phyloP scores from a whole-genome alignment of 2,888 invertebrate genomes.

The Philereme transversata region DNA sequence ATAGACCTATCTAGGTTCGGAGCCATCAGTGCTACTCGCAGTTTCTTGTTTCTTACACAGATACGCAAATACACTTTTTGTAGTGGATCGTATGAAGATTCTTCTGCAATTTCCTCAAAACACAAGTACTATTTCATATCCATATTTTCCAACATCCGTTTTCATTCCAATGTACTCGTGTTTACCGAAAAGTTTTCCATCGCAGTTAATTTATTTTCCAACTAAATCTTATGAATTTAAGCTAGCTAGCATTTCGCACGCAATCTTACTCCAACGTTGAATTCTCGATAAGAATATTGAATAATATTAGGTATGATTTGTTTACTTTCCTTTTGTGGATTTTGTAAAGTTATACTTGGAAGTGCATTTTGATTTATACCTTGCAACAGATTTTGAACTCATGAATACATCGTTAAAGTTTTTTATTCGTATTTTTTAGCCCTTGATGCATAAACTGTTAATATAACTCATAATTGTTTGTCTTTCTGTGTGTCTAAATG shows the following conservation, averaged over 20 bases:
- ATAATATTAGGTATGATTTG: constrained; percentile 52
- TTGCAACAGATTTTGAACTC: background rate
- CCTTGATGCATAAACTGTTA: too few relatives aligned
- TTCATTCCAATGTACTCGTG: constrained; percentile 48
- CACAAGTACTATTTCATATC: background rate
- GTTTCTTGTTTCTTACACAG: too few relatives aligned
- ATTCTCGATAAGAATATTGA: constrained; percentile 76
- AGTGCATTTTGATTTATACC: constrained; percentile 12
- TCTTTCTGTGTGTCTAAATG: too few relatives aligned
- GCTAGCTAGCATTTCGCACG: constrained; percentile 73
- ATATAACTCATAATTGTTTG: too few relatives aligned
- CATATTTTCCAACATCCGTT: background rate
- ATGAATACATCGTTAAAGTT: too few relatives aligned
- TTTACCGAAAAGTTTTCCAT: constrained; percentile 79
- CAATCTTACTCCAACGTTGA: constrained; percentile 75
- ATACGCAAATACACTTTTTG: too few relatives aligned
- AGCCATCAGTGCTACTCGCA: too few relatives aligned
- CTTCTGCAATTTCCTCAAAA: too few relatives aligned
- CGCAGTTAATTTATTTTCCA: constrained; percentile 80
- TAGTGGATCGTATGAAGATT: too few relatives aligned
- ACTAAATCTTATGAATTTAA: constrained; percentile 79
- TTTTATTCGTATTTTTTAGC: too few relatives aligned
- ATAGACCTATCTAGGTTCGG: too few relatives aligned
- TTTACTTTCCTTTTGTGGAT: constrained; percentile 16
- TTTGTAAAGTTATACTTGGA: constrained; percentile 10